Conservation (phyloP, 2,797 vertebrate genomes). For the Channallabes apus region DNA sequence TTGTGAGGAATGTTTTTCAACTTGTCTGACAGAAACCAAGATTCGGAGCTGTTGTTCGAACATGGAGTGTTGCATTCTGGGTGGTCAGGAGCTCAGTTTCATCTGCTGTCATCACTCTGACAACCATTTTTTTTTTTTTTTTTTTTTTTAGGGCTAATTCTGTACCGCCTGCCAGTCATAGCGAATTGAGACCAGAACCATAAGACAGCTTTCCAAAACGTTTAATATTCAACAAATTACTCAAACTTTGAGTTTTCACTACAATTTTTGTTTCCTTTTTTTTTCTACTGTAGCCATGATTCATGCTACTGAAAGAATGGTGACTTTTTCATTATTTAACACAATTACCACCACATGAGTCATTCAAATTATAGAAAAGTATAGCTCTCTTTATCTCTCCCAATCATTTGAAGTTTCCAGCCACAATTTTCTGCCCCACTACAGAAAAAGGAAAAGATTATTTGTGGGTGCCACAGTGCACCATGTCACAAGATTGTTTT, state of each 20-base stretch:
- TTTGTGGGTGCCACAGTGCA: slow-evolving; percentile 34
- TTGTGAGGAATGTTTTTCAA: slow-evolving; percentile 46
- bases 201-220: background rate
- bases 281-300: background rate
- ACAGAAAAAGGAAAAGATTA: background rate
- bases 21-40: slow-evolving; percentile 29
- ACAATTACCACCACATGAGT: slow-evolving; percentile 16
- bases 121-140: background rate
- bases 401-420: slow-evolving; percentile 16
- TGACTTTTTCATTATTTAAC: slow-evolving; percentile 8
- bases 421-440: background rate
- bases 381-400: background rate
- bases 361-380: slow-evolving; percentile 36
- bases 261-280: background rate
- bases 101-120: slow-evolving; percentile 1
- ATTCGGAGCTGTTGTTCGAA: slow-evolving; percentile 53
- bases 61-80: slow-evolving; percentile 16
- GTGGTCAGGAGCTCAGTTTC: slow-evolving; percentile 26
- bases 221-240: background rate
- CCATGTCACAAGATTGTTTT: slow-evolving; percentile 29
- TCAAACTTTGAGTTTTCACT: background rate
- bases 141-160: background rate
- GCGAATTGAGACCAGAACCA: background rate
- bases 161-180: background rate
- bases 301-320: background rate